Evolutionary conservation across 2,797 vertebrate species (phyloP).

Genomic region (Pseudochromis fuscus): DNA sequence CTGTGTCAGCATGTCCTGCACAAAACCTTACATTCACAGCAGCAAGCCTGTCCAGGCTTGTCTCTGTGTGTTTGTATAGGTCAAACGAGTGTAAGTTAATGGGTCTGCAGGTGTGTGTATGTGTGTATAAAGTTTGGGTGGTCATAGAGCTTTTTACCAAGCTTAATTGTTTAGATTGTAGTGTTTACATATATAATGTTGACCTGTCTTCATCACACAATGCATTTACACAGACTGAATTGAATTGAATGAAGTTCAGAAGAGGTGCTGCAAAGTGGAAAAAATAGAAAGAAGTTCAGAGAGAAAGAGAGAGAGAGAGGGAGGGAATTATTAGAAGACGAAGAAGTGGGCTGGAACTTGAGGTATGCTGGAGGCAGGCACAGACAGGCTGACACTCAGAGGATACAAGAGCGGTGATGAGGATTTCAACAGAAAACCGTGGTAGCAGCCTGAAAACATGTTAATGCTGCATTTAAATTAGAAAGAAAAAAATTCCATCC

Average conservation of each 20-base stretch:
- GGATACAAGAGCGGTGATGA: neutral
- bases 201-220: neutral
- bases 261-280: neutral
- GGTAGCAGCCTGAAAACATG: neutral
- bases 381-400: constrained; percentile 56
- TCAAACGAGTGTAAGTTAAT: constrained; percentile 28
- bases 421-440: neutral
- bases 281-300: neutral
- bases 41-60: constrained; percentile 39
- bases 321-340: constrained; percentile 10
- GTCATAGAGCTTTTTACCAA: neutral
- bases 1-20: neutral
- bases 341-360: constrained; percentile 54
- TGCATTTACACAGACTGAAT: neutral
- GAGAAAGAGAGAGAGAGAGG: neutral
- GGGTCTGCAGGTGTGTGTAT: neutral
- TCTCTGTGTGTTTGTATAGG: constrained; percentile 35
- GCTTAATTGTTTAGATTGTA: neutral
- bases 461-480: too few species aligned
- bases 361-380: constrained; percentile 69
- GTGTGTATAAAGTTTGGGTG: constrained; percentile 16
- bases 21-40: constrained; percentile 8
- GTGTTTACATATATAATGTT: neutral
- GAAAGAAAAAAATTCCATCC: too few species aligned
- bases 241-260: neutral